Base-by-base conservation (phyloP, 2,888 invertebrate genomes). In the Acleris laterana region DNA sequence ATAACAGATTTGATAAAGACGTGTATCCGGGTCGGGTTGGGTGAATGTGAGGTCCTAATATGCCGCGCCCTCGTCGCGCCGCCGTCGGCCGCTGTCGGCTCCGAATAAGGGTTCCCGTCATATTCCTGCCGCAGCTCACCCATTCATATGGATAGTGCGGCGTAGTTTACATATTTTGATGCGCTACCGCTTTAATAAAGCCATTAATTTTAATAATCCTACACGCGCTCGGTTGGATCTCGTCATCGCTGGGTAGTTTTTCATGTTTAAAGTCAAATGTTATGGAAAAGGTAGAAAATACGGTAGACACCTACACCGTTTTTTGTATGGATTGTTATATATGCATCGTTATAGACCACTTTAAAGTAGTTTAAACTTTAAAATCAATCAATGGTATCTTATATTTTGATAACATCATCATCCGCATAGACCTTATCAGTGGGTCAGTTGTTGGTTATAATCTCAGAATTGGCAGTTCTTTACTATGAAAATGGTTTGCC, bases 1-100 rank as follows among this genome's bases (percentile, higher is more conserved):
- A 89, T 89, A 89, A 85, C 84, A 80, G 79, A 77, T 85, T 84
- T 87, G 85, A 87, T 88, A 87, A 86, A 87, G 88, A 87, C 84
- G 81, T 84, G 84, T 84, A 84, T 84, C 79, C 76, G 77, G 79
- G 77, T 71, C 74, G 82, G 83, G 81, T 80, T 75, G 80, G 82
- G 82, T 88, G 83, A 85, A 88, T 86, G 80, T 77, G 82, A 76
- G 80, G 79, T 76, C 81, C 79, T 87, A 87, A 89, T 89, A 87
- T 76, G 81, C 76, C 75, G 74, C 74, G 81, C 82, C 84, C 78
- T 80, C 83, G 81, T 83, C 82, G 81, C 74, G 73, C 71, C 70
- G 72, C 64, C 80, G 82, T 78, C 85, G 84, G 83, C 89, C 89
- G 88, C 85, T 89, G 89, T 88, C 88, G 84, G 76, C 75, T 75